Conservation (phyloP, 2,113 vertebrate genomes). For the Alethe castanea region DNA sequence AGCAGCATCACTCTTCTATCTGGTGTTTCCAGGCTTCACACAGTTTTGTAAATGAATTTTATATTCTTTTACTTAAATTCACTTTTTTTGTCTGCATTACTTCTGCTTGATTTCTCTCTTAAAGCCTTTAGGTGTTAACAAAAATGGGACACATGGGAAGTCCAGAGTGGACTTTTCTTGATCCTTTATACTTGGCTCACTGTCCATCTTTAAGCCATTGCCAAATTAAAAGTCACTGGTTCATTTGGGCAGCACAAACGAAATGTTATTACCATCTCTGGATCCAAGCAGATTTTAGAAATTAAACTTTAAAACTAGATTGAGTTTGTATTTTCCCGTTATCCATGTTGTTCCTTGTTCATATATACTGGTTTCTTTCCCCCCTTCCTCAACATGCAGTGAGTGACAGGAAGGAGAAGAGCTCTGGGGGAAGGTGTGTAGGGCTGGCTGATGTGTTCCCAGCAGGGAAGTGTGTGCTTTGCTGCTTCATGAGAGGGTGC, state of each 20-base stretch:
- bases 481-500: background rate
- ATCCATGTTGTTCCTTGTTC: background rate
- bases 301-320: background rate
- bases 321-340: background rate
- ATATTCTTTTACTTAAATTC: background rate
- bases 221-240: background rate
- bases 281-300: background rate
- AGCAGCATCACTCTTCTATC: background rate
- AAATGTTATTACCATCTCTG: rapidly evolving
- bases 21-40: background rate
- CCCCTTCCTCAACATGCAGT: background rate
- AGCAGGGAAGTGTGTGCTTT: background rate
- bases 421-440: rapidly evolving
- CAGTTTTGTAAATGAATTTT: background rate
- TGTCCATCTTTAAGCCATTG: background rate
- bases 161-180: background rate
- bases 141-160: rapidly evolving
- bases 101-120: background rate
- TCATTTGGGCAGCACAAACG: background rate
- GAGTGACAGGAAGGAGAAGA: background rate
- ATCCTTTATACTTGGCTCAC: background rate
- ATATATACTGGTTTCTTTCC: background rate
- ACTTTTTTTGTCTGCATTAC: background rate
- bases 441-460: background rate
- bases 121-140: background rate